Evolutionary conservation across 2,113 vertebrate species (phyloP).

Genomic region (Pelobates fuscus): DNA sequence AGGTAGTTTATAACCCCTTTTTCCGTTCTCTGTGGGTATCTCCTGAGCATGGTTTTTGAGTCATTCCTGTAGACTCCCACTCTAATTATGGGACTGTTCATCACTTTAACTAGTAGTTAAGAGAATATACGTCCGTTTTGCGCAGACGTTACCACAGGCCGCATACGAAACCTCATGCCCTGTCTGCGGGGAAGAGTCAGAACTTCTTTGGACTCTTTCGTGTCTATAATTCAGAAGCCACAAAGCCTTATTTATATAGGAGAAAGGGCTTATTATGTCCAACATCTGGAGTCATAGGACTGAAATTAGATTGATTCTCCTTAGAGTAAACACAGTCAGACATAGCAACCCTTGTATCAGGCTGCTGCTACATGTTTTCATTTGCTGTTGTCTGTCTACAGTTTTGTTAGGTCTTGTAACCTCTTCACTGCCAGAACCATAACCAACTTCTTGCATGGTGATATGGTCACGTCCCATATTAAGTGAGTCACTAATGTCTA

Average conservation of each 20-base stretch:
- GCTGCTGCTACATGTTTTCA: background rate
- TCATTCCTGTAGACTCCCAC: background rate
- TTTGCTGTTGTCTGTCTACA: background rate
- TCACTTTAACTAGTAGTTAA: background rate
- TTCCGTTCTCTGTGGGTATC: too few relatives aligned
- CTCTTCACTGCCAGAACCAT: too few relatives aligned
- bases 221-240: constrained; percentile 32
- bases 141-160: background rate
- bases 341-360: constrained; percentile 2
- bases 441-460: too few relatives aligned
- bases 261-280: constrained; percentile 37
- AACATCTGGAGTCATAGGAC: constrained; percentile 38
- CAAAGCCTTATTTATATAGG: constrained; percentile 30
- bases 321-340: constrained; percentile 15
- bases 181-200: background rate
- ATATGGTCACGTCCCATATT: too few relatives aligned
- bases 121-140: background rate
- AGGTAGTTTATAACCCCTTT: too few relatives aligned
- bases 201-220: background rate
- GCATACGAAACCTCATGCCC: constrained; percentile 2
- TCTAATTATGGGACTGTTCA: constrained; percentile 17
- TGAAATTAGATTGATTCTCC: constrained; percentile 26
- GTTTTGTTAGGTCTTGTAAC: too few relatives aligned
- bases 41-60: too few relatives aligned
- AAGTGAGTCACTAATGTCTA: too few relatives aligned